Percentiles rank a stretch among this genome's conserved stretches.
phyloP scores from a whole-genome alignment of 2,113 vertebrate species.

The Triplophysa rosa region DNA sequence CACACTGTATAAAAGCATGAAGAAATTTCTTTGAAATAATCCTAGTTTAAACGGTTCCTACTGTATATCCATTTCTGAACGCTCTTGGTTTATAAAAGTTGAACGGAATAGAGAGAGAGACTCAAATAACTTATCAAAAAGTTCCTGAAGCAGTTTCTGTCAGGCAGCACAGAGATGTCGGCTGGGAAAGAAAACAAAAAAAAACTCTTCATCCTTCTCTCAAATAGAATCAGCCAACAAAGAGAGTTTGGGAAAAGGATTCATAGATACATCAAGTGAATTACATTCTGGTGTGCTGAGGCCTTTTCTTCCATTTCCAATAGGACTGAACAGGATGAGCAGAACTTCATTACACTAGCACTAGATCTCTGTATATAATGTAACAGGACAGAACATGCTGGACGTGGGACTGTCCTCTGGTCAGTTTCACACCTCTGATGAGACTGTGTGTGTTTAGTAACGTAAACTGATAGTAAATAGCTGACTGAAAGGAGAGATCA shows the following conservation, averaged over 20 bases:
- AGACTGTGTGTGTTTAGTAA: not conserved
- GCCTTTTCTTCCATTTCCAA: constrained; percentile 17
- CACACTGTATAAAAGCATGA: too few species aligned
- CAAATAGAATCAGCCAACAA: not conserved
- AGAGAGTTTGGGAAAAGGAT: constrained; percentile 9
- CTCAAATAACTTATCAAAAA: constrained; percentile 33
- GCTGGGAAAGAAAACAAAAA: constrained; percentile 9
- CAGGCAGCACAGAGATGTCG: constrained; percentile 41
- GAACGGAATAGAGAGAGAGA: not conserved
- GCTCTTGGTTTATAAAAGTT: too few species aligned
- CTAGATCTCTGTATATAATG: not conserved
- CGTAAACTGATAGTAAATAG: constrained; percentile 14
- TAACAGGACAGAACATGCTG: not conserved
- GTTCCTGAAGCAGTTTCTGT: constrained; percentile 45
- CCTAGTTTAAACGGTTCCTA: too few species aligned
- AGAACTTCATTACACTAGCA: not conserved
- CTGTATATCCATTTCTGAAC: too few species aligned
- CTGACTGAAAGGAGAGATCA: not conserved
- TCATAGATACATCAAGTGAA: constrained; percentile 16
- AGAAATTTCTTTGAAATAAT: too few species aligned
- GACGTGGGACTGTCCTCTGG: constrained; percentile 6
- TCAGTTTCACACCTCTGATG: constrained; percentile 16
- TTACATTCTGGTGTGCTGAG: not conserved
- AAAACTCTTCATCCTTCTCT: constrained; percentile 23
- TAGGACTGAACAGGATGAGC: not conserved